Evolutionary conservation across 1,140 invertebrate species (phyloP).

Genomic region (Sarcophaga bullata): DNA sequence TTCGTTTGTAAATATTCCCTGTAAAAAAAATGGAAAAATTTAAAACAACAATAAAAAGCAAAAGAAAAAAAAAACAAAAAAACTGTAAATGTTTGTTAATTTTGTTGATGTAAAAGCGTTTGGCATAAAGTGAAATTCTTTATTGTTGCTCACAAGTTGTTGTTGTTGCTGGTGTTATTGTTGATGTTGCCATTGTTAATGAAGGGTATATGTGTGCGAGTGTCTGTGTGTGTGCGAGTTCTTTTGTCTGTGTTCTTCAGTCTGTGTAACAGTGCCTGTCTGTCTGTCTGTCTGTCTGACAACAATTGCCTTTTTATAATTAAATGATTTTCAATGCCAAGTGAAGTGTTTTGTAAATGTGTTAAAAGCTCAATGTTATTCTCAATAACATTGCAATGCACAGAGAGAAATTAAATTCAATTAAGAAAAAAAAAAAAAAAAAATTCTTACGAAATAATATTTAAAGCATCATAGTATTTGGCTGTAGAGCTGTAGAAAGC

Average conservation of each 20-base stretch:
- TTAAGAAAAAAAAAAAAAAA: too few relatives aligned
- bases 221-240: background rate
- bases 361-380: conserved; percentile 35
- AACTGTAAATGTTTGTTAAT: background rate
- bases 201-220: background rate
- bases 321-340: conserved; percentile 38
- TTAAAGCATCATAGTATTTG: too few relatives aligned
- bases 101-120: conserved; percentile 1
- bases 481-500: too few relatives aligned
- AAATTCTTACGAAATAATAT: too few relatives aligned
- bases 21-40: background rate
- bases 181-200: background rate
- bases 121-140: conserved; percentile 27
- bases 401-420: background rate
- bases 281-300: conserved; percentile 7
- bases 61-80: background rate
- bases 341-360: conserved; percentile 39
- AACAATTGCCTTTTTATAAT: conserved; percentile 38
- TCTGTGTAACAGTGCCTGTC: background rate
- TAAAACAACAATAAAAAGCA: background rate
- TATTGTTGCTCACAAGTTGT: conserved; percentile 25
- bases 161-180: background rate
- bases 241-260: background rate
- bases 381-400: conserved; percentile 1
- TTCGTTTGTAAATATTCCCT: background rate